phyloP scores from a whole-genome alignment of 2,113 vertebrate species.

The Platysteira castanea region DNA sequence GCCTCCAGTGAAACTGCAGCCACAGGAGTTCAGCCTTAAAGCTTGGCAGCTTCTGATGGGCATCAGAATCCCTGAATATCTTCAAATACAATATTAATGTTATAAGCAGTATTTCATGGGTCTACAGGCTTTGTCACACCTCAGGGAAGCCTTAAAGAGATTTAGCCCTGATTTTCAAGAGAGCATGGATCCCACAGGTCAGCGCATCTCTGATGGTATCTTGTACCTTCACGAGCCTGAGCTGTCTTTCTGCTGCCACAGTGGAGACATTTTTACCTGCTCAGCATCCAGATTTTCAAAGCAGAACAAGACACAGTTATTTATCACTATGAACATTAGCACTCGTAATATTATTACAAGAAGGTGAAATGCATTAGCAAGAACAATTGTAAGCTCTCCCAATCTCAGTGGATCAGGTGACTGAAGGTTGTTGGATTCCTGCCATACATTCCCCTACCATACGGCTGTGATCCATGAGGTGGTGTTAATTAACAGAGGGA shows the following conservation, averaged over 20 bases:
- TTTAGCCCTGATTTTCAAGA: background rate
- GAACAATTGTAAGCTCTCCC: background rate
- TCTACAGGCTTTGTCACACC: background rate
- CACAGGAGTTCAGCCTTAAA: background rate
- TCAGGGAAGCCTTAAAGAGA: background rate
- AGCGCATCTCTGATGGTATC: background rate
- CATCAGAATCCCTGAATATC: background rate
- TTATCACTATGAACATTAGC: background rate
- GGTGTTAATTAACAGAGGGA: background rate
- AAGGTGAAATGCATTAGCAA: background rate
- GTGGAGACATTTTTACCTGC: background rate
- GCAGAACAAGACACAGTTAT: background rate
- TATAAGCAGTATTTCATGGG: background rate
- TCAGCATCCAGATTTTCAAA: background rate
- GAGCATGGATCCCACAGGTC: background rate
- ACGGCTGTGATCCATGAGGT: background rate
- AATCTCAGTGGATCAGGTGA: background rate
- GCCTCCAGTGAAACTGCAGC: background rate
- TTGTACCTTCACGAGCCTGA: background rate
- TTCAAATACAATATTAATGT: background rate
- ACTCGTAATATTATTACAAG: background rate
- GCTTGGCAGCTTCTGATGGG: background rate
- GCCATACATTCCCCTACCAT: background rate
- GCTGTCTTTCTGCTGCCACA: background rate
- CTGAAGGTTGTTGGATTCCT: background rate